phyloP scores from a whole-genome alignment of 2,888 invertebrate genomes.

The Euproctis similis region DNA sequence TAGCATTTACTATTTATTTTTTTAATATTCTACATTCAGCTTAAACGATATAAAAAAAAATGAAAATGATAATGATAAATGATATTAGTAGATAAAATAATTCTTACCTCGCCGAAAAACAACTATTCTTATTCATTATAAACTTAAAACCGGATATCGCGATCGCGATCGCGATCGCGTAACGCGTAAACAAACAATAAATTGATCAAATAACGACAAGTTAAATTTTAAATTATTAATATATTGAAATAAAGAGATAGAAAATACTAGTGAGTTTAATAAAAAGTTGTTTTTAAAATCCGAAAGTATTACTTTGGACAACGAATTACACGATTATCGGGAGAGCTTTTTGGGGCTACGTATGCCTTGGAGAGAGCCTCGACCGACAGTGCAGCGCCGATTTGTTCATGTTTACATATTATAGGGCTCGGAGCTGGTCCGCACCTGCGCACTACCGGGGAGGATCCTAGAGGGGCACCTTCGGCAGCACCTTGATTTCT shows the following conservation, averaged over 20 bases:
- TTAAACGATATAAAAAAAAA: too few relatives aligned
- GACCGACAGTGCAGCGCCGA: constrained; percentile 13
- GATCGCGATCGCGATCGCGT: too few relatives aligned
- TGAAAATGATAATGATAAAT: too few relatives aligned
- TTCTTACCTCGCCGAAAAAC: constrained; percentile 1
- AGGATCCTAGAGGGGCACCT: too few relatives aligned
- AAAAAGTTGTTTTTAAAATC: too few relatives aligned
- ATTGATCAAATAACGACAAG: background rate
- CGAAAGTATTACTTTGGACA: too few relatives aligned
- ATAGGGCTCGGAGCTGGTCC: constrained; percentile 21
- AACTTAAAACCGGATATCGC: constrained; percentile 3
- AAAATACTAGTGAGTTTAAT: too few relatives aligned
- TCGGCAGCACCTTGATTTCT: too few relatives aligned
- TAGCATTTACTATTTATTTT: too few relatives aligned
- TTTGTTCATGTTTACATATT: constrained; percentile 23
- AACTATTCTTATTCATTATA: constrained; percentile 1
- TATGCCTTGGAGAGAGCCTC: constrained; percentile 9
- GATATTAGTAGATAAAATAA: too few relatives aligned
- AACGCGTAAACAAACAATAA: constrained; percentile 5
- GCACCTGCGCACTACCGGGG: constrained; percentile 39
- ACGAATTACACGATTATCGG: constrained; percentile 5
- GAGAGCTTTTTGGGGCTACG: constrained; percentile 8
- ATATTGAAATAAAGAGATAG: too few relatives aligned
- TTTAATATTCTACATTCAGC: too few relatives aligned
- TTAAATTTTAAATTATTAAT: background rate